A percentile compares a stretch with the other conserved stretches of the same genome.
Conservation (phyloP, 1,140 invertebrate genomes). For the Steinernema khuongi region DNA sequence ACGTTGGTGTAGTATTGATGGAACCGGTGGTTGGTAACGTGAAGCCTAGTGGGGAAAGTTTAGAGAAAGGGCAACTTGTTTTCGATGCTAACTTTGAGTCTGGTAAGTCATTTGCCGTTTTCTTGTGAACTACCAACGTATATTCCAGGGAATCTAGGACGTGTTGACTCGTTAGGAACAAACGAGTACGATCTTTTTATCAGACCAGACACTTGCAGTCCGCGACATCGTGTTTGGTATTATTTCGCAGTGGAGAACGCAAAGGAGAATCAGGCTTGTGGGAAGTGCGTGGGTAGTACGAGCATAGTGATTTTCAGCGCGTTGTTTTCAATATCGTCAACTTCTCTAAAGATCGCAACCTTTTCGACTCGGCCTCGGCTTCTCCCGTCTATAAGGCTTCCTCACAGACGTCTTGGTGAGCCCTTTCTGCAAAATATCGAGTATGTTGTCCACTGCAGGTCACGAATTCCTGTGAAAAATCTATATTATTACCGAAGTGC, state of each 20-base stretch:
- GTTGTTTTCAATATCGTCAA: constrained; percentile 97
- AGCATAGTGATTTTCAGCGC: constrained; percentile 66
- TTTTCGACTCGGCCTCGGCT: constrained; percentile 83
- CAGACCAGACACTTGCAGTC: constrained; percentile 89
- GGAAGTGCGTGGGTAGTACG: not conserved
- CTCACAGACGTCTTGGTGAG: constrained; percentile 33
- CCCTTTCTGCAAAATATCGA: not conserved
- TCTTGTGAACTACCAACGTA: constrained; percentile 18
- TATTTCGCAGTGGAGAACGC: constrained; percentile 97
- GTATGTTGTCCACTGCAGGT: constrained; percentile 65
- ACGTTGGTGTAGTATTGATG: constrained; percentile 63
- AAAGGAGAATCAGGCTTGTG: constrained; percentile 75
- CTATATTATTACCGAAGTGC: constrained; percentile 88
- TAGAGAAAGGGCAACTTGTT: constrained; percentile 84
- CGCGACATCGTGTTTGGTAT: constrained; percentile 86
- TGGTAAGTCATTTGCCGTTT: constrained; percentile 61
- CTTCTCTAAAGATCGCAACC: constrained; percentile 80
- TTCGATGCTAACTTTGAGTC: constrained; percentile 96
- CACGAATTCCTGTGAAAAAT: constrained; percentile 73
- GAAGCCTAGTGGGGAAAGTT: constrained; percentile 71
- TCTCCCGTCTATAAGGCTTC: constrained; percentile 69
- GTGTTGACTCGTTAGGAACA: constrained; percentile 85
- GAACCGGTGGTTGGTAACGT: constrained; percentile 90
- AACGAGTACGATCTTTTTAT: constrained; percentile 94
- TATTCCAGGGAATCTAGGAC: constrained; percentile 78